Percentiles rank a stretch among this genome's conserved stretches.
phyloP scores from a whole-genome alignment of 2,113 vertebrate genomes.

The Tupaia tana region DNA sequence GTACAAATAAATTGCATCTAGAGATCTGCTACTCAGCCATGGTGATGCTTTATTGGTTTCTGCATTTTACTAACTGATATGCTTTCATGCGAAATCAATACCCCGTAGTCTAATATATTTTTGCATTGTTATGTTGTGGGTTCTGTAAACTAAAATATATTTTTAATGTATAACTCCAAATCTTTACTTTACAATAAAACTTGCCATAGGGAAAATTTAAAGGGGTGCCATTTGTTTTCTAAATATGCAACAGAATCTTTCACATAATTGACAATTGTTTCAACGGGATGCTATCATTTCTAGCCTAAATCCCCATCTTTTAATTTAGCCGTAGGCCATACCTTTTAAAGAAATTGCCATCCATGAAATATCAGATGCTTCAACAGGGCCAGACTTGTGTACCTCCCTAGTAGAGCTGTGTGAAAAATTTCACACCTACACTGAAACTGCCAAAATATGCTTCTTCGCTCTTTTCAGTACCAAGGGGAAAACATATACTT shows the following conservation, averaged over 20 bases:
- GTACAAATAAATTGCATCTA: constrained; percentile 87
- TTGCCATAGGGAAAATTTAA: constrained; percentile 79
- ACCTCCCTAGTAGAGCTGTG: constrained; percentile 77
- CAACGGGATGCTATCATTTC: constrained; percentile 81
- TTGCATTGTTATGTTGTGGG: constrained; percentile 80
- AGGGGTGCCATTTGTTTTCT: constrained; percentile 78
- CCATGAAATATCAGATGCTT: constrained; percentile 85
- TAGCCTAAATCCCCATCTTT: constrained; percentile 84
- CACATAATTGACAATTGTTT: constrained; percentile 85
- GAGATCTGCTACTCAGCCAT: constrained; percentile 81
- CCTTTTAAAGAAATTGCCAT: constrained; percentile 86
- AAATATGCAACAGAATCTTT: constrained; percentile 79
- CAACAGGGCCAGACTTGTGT: constrained; percentile 78
- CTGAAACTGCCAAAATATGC: constrained; percentile 81
- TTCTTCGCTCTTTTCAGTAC: constrained; percentile 71
- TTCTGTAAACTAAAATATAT: constrained; percentile 77
- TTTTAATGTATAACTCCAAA: constrained; percentile 75
- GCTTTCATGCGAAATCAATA: constrained; percentile 88
- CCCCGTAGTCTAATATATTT: constrained; percentile 83
- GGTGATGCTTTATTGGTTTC: constrained; percentile 86
- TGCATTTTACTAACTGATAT: constrained; percentile 87
- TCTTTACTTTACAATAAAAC: constrained; percentile 78
- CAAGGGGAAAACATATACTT: constrained; percentile 78
- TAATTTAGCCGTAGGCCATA: constrained; percentile 88
- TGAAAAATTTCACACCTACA: constrained; percentile 82